phyloP scores from a whole-genome alignment of 2,888 invertebrate genomes.

The Nowickia ferox region DNA sequence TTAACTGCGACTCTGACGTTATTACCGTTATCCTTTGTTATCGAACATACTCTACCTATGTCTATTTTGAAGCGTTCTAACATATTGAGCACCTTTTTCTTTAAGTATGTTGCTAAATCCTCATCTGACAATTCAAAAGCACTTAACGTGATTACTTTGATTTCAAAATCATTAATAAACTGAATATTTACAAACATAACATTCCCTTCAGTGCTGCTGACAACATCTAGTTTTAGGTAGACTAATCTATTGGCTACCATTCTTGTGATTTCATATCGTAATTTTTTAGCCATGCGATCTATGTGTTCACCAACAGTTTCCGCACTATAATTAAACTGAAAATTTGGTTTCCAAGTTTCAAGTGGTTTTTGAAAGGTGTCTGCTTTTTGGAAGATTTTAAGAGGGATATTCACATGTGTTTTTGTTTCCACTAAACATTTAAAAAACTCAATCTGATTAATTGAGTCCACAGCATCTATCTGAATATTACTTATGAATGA shows the following conservation, averaged over 20 bases:
- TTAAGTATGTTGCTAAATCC: slow-evolving; percentile 58
- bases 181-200: slow-evolving; percentile 61
- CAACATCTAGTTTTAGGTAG: slow-evolving; percentile 51
- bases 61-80: slow-evolving; percentile 65
- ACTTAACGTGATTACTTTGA: slow-evolving; percentile 50
- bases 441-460: slow-evolving; percentile 22
- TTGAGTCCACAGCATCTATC: slow-evolving; percentile 28
- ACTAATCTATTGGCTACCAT: slow-evolving; percentile 32
- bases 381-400: slow-evolving; percentile 13
- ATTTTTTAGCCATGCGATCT: slow-evolving; percentile 17
- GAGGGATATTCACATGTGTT: slow-evolving; percentile 30
- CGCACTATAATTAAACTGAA: slow-evolving; percentile 4
- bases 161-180: slow-evolving; percentile 52
- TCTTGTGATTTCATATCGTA: slow-evolving; percentile 25
- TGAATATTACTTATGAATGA: slow-evolving; percentile 38
- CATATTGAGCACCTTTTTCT: slow-evolving; percentile 58
- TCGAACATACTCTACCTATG: slow-evolving; percentile 63
- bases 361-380: slow-evolving; percentile 33
- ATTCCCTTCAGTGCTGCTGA: not conserved
- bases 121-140: slow-evolving; percentile 58
- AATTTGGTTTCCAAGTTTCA: slow-evolving; percentile 5
- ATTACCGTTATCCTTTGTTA: slow-evolving; percentile 67
- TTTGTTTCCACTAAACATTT: slow-evolving; percentile 44
- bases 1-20: slow-evolving; percentile 56
- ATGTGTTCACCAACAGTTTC: slow-evolving; percentile 43